phyloP scores from a whole-genome alignment of 1,140 invertebrate genomes.

The Zophobas morio region DNA sequence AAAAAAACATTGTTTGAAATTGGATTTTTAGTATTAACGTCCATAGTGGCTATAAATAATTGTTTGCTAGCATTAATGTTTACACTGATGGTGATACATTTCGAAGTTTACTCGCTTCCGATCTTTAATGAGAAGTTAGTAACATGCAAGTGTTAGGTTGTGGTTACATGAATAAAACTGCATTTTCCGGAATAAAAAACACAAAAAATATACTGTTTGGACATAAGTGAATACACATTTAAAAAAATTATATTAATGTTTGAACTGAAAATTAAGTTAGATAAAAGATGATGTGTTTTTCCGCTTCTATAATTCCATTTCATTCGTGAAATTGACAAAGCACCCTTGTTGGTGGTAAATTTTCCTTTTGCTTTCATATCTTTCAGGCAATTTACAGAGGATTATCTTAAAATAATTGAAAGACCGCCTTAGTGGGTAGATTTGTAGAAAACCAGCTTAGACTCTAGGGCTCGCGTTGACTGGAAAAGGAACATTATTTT shows the following conservation, averaged over 20 bases:
- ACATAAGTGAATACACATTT: too few relatives aligned
- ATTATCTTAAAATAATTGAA: conserved; percentile 8
- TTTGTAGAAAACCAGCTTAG: background rate
- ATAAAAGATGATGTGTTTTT: background rate
- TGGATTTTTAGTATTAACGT: too few relatives aligned
- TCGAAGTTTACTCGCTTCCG: too few relatives aligned
- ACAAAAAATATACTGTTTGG: too few relatives aligned
- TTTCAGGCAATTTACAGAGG: background rate
- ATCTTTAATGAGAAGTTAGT: too few relatives aligned
- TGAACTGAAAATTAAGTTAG: background rate
- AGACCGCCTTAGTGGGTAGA: background rate
- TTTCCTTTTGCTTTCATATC: conserved; percentile 4
- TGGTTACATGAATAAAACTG: too few relatives aligned
- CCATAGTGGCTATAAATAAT: too few relatives aligned
- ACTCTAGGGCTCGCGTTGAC: background rate
- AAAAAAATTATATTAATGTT: background rate
- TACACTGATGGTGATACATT: too few relatives aligned
- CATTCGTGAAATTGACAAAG: conserved; percentile 1
- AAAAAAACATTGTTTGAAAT: too few relatives aligned
- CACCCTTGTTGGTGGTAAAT: background rate
- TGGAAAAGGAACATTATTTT: background rate
- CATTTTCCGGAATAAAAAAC: too few relatives aligned
- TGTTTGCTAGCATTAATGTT: too few relatives aligned
- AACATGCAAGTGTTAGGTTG: too few relatives aligned
- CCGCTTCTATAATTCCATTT: background rate